A percentile compares a stretch with the other conserved stretches of the same genome.
Conservation (phyloP, 2,888 invertebrate genomes). For the Calliopum simillimum region DNA sequence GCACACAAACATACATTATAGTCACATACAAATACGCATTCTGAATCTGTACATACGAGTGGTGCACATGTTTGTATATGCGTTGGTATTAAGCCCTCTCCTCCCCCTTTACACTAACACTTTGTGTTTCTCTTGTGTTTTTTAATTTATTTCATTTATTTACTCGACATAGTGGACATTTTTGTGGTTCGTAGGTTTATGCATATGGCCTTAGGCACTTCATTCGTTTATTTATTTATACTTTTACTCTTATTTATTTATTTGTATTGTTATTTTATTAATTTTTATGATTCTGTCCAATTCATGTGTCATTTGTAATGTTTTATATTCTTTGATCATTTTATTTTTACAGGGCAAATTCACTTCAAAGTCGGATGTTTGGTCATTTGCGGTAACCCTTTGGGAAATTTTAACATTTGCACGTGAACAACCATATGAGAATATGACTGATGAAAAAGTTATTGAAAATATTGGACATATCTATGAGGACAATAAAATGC, state of each 20-base stretch:
- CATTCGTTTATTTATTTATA: slow-evolving; percentile 33
- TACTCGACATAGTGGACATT: slow-evolving; percentile 28
- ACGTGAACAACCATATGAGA: slow-evolving; percentile 84
- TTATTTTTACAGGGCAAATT: slow-evolving; percentile 77
- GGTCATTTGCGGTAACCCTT: slow-evolving; percentile 88
- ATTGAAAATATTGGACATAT: slow-evolving; percentile 85
- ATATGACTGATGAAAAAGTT: slow-evolving; percentile 82
- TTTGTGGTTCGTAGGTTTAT: slow-evolving; percentile 29
- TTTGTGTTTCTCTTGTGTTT: background rate
- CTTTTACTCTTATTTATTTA: slow-evolving; percentile 16
- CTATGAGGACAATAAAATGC: slow-evolving; percentile 79
- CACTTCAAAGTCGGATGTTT: slow-evolving; percentile 86
- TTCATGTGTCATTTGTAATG: background rate
- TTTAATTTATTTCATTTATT: slow-evolving; percentile 19
- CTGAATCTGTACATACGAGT: too few species aligned
- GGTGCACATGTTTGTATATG: slow-evolving; percentile 4
- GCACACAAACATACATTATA: background rate
- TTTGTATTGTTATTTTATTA: background rate
- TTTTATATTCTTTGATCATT: slow-evolving; percentile 18
- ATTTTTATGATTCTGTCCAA: background rate
- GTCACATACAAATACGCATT: background rate
- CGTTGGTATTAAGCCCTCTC: background rate
- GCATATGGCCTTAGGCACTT: slow-evolving; percentile 15
- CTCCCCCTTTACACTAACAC: background rate
- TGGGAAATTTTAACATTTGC: slow-evolving; percentile 90